Percentiles rank a stretch among this genome's conserved stretches.
Conservation (phyloP, 2,113 vertebrate species). For the Hydropotes inermis region DNA sequence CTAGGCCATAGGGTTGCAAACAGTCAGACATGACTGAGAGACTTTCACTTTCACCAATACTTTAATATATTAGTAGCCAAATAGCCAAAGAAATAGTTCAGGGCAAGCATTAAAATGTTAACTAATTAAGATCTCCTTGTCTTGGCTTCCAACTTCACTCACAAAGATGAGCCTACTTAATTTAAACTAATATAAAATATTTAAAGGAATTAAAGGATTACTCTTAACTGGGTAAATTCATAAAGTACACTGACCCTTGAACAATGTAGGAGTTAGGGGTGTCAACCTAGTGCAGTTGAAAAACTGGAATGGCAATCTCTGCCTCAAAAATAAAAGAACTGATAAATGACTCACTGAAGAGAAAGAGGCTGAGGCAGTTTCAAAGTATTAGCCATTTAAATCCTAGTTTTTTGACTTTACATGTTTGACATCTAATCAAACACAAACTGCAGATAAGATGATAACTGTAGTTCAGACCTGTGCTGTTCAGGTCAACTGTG, state of each 20-base stretch:
- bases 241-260: not conserved
- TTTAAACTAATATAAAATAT: slow-evolving; percentile 39
- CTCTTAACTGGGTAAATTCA: slow-evolving; percentile 64
- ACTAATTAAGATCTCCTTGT: not conserved
- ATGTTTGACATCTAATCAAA: not conserved
- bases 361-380: not conserved
- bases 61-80: not conserved
- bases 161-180: slow-evolving; percentile 2
- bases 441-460: not conserved
- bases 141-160: not conserved
- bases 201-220: slow-evolving; percentile 46
- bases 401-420: not conserved
- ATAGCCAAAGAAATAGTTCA: not conserved
- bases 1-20: not conserved
- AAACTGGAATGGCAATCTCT: not conserved
- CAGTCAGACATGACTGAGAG: not conserved
- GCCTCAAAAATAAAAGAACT: not conserved
- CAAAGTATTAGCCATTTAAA: not conserved
- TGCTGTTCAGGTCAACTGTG: not conserved
- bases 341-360: not conserved
- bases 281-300: not conserved
- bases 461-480: not conserved
- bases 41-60: not conserved
- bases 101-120: not conserved
- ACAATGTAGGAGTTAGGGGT: not conserved